Conservation (phyloP, 2,113 vertebrate species). For the Rhagologus leucostigma region DNA sequence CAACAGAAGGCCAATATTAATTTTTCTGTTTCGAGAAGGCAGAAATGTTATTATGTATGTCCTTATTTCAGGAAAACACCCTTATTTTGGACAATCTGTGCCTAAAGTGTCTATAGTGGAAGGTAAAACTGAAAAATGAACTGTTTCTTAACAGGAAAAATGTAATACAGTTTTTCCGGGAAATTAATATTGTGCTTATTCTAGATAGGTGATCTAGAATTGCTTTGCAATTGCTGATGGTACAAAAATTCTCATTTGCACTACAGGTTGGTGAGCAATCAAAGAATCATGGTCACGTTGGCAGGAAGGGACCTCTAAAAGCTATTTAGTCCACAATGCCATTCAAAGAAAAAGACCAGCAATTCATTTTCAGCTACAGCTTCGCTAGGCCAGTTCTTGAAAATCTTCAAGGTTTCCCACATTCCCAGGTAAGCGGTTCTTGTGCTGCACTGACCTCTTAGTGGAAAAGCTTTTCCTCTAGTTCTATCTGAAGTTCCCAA, state of each 20-base stretch:
- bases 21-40: not conserved
- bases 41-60: not conserved
- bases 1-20: not conserved
- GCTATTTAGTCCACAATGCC: not conserved
- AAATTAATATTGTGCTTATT: not conserved
- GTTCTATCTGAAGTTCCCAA: not conserved
- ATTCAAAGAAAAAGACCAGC: not conserved
- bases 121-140: not conserved
- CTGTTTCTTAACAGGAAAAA: not conserved
- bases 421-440: not conserved
- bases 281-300: not conserved
- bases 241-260: not conserved
- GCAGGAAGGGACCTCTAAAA: not conserved
- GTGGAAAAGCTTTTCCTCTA: not conserved
- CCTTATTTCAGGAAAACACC: not conserved
- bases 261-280: not conserved
- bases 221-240: not conserved
- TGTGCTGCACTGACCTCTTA: not conserved
- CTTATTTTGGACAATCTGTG: not conserved
- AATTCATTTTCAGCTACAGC: not conserved
- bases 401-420: not conserved
- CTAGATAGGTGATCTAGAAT: not conserved
- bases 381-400: not conserved
- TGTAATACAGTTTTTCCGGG: not conserved
- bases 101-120: not conserved